A percentile compares a stretch with the other conserved stretches of the same genome.
phyloP scores from a whole-genome alignment of 2,797 vertebrate genomes.

The Phataginus tetradactyla region DNA sequence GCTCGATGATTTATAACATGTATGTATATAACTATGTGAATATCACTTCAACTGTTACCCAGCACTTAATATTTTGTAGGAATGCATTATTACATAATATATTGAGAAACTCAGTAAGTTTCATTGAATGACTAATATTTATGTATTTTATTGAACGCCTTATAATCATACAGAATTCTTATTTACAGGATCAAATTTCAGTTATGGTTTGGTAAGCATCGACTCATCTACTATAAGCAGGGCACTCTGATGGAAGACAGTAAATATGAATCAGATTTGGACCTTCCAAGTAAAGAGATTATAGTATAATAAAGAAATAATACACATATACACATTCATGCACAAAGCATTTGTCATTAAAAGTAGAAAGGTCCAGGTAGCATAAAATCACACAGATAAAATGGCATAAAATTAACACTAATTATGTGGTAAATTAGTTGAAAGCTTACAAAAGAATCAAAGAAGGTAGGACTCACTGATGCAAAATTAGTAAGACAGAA shows the following conservation, averaged over 20 bases:
- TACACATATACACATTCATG: neutral
- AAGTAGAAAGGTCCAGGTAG: neutral
- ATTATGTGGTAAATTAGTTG: neutral
- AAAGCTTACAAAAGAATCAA: neutral
- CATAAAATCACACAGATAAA: neutral
- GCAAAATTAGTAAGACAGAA: neutral
- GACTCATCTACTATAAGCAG: neutral
- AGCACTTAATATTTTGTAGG: neutral
- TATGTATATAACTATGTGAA: neutral
- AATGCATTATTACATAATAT: neutral
- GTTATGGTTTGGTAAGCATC: neutral
- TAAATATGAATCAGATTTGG: neutral
- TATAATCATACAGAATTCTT: neutral
- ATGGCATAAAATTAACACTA: neutral
- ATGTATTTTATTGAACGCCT: neutral
- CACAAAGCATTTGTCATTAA: neutral
- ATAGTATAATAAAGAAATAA: neutral
- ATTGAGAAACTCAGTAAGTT: neutral
- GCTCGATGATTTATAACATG: neutral
- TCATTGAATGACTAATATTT: neutral
- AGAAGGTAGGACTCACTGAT: neutral
- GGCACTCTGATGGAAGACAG: neutral
- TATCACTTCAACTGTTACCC: neutral
- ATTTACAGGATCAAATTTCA: neutral
- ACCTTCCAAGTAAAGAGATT: neutral